Conservation (phyloP, 2,797 vertebrate genomes). For the Phrynocephalus guinanensis region DNA sequence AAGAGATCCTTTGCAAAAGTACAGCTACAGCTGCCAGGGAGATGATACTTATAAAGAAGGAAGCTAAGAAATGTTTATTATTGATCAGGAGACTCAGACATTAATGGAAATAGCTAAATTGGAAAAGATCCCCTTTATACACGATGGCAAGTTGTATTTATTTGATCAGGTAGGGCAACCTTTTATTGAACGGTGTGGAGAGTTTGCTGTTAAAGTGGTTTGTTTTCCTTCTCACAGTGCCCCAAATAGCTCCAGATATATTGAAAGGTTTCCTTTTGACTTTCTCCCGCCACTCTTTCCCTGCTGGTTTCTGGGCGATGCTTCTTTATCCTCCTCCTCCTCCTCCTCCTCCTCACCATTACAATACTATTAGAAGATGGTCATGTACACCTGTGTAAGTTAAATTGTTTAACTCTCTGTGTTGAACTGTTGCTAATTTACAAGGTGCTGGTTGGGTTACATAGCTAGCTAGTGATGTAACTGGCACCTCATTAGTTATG, state of each 20-base stretch:
- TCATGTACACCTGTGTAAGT: too few relatives aligned
- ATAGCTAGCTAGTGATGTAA: too few relatives aligned
- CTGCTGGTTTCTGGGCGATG: conserved; percentile 32
- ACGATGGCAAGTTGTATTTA: conserved; percentile 71
- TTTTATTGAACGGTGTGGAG: conserved; percentile 69
- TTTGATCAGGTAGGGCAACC: conserved; percentile 72
- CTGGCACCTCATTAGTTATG: too few relatives aligned
- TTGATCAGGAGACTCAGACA: conserved; percentile 73
- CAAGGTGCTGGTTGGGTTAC: too few relatives aligned
- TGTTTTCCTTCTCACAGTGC: conserved; percentile 38
- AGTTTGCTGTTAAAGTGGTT: conserved; percentile 62
- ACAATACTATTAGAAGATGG: too few relatives aligned
- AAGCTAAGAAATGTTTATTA: conserved; percentile 68
- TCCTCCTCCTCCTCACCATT: conserved; percentile 1
- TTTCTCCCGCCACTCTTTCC: conserved; percentile 1
- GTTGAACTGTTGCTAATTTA: too few relatives aligned
- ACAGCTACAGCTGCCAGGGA: conserved; percentile 52
- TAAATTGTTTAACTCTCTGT: too few relatives aligned
- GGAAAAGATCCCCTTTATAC: conserved; percentile 73
- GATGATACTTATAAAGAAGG: conserved; percentile 66
- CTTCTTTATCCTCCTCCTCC: neutral
- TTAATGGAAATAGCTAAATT: conserved; percentile 77
- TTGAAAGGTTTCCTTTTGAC: neutral
- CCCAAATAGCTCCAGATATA: conserved; percentile 32
- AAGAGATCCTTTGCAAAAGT: conserved; percentile 53